Conservation (phyloP, 2,113 vertebrate species). For the Hymenochirus boettgeri region DNA sequence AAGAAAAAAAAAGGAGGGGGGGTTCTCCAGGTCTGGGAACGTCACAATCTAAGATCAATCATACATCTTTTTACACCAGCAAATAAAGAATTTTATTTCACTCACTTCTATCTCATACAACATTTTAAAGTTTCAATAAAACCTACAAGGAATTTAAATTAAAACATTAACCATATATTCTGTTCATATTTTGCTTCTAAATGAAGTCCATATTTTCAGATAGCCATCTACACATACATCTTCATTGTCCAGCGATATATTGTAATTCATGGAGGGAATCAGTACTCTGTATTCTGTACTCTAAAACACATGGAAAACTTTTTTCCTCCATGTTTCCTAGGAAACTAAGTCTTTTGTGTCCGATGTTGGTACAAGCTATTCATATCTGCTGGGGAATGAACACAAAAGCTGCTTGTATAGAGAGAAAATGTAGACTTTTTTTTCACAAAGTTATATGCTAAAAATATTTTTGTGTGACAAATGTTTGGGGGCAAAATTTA, state of each 20-base stretch:
- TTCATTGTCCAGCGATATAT: conserved; percentile 52
- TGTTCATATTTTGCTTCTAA: neutral
- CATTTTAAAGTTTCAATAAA: too few relatives aligned
- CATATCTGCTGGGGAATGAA: conserved; percentile 64
- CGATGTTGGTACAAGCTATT: conserved; percentile 79
- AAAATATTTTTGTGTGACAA: conserved; percentile 14
- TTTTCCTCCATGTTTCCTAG: conserved; percentile 77
- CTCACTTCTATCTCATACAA: too few relatives aligned
- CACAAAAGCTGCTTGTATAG: conserved; percentile 74
- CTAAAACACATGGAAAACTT: conserved; percentile 63
- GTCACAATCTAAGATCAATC: too few relatives aligned
- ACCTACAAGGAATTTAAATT: too few relatives aligned
- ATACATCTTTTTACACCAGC: too few relatives aligned
- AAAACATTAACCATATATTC: too few relatives aligned
- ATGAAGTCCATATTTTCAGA: neutral
- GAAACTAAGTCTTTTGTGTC: conserved; percentile 88
- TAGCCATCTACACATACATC: conserved; percentile 11
- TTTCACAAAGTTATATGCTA: conserved; percentile 57
- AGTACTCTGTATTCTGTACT: too few relatives aligned
- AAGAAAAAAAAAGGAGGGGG: too few relatives aligned
- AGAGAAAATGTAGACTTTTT: conserved; percentile 46
- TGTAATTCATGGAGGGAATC: conserved; percentile 67
- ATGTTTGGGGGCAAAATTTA: conserved; percentile 43
- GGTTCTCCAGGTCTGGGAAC: too few relatives aligned
- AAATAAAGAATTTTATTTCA: too few relatives aligned